A percentile compares a stretch with the other conserved stretches of the same genome.
These are phyloP conservation scores for Mixornis gularis DNA, from an alignment of 2,113 vertebrate species.

Conservation along the genomic window DNA sequence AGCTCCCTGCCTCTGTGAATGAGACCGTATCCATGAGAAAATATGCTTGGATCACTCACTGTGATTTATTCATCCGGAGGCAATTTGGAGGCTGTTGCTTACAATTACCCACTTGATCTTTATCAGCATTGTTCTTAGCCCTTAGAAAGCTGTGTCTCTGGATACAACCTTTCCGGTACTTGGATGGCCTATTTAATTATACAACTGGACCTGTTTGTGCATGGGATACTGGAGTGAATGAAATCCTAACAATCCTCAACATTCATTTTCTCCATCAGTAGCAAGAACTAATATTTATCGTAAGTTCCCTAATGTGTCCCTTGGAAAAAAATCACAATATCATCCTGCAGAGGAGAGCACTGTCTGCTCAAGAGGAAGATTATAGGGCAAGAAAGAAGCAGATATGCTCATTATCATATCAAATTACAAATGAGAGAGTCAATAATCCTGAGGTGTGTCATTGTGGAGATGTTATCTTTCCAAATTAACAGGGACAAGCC, in stretches of 20 bases:
- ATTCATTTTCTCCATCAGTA: neutral
- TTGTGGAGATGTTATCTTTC: neutral
- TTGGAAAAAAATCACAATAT: neutral
- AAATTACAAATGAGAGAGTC: neutral
- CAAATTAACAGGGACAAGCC: neutral
- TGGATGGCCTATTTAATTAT: conserved; percentile 64
- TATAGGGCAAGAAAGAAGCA: neutral
- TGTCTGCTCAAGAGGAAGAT: neutral
- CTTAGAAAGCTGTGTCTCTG: conserved; percentile 60
- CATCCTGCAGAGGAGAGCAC: neutral
- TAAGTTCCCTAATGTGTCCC: neutral
- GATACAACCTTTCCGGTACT: conserved; percentile 63
- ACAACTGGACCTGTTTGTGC: conserved; percentile 30
- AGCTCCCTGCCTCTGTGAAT: conserved; percentile 60
- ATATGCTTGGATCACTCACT: conserved; percentile 69
- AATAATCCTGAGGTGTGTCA: neutral
- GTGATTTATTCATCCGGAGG: conserved; percentile 69
- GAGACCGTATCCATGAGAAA: conserved; percentile 69
- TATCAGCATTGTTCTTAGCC: conserved; percentile 70
- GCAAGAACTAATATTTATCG: neutral
- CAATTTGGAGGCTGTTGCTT: conserved; percentile 69
- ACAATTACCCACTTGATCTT: conserved; percentile 77
- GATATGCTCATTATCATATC: neutral
- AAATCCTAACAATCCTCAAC: neutral
- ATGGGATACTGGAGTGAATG: neutral